Evolutionary conservation across 2,888 invertebrate genomes (phyloP), one percentile per base, ranked within the genome.

Genomic region (Pediacus dermestoides): DNA sequence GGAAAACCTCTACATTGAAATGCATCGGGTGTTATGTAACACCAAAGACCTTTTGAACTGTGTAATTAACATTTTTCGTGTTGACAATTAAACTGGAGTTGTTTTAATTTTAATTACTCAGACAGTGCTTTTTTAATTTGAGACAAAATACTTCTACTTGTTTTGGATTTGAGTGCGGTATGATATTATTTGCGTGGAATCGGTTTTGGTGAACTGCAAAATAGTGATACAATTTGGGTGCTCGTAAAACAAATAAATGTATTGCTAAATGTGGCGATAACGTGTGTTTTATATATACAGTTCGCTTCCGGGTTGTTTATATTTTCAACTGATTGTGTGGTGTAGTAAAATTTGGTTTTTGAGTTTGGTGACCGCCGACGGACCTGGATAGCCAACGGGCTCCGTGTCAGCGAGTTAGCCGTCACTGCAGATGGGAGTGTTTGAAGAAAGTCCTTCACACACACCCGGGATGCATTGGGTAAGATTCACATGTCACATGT

Each of bases 391-490:
- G 46, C 39, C 50, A 50, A 39, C 50, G 38, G 47, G 48, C 44
- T 51, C 48, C 44, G 43, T 47, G 48, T 52, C 54, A 40, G 41
- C 48, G 56, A 66, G 58, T 55, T 60, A 60, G 67, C 66, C 68
- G 66, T 67, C 74, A 68, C 76, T 75, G 81, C 87, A 85, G 85
- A 88, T 88, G 88, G 88, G 88, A 85, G 87, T 88, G 77, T 88
- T 85, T 82, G 86, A 86, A 80, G 86, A 86, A 76, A 77, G 78
- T 74, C 75, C 73, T 70, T 74, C 74, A 71, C 77, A 80, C 76
- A 81, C 82, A 80, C 84, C 83, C 83, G 88, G 81, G 78, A 82
- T 88, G 88, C 88, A 88, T 82, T 88, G 88, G 88, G 88, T 88
- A 75, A 81, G 83, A 70, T 2, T 16, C 3, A n/a, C n/a, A n/a